Evolutionary conservation across 2,113 vertebrate genomes (phyloP).

Genomic region (Varanus salvator): DNA sequence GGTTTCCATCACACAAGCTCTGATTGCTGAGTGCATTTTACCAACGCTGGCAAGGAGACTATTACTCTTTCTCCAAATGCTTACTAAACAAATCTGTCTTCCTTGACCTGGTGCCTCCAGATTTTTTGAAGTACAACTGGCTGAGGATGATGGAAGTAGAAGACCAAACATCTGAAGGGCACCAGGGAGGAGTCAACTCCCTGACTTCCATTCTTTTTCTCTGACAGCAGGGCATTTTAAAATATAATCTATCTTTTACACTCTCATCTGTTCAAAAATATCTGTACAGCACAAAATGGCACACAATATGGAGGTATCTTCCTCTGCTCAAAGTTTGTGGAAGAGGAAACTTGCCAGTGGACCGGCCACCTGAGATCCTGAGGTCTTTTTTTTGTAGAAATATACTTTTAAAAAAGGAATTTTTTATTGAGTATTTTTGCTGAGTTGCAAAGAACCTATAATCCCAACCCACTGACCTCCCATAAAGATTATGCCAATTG

Average conservation of each 20-base stretch:
- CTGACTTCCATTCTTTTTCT: slow-evolving; percentile 28
- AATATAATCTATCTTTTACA: background rate
- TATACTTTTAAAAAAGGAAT: background rate
- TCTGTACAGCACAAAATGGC: background rate
- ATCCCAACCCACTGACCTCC: background rate
- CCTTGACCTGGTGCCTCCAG: background rate
- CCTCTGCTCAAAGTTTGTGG: background rate
- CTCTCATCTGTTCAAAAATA: background rate
- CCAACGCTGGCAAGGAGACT: slow-evolving; percentile 24
- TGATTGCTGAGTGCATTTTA: slow-evolving; percentile 30
- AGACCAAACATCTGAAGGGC: background rate
- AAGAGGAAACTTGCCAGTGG: background rate
- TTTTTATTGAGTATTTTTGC: background rate
- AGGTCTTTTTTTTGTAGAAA: background rate
- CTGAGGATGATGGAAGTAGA: background rate
- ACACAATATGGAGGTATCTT: background rate
- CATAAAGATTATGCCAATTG: background rate
- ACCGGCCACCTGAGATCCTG: background rate
- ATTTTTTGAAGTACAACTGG: no score
- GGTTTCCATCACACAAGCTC: accelerated
- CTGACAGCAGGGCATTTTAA: slow-evolving; percentile 19
- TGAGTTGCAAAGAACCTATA: background rate
- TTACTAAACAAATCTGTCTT: accelerated
- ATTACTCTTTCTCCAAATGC: slow-evolving; percentile 36
- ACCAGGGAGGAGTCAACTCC: background rate